Percentiles rank a stretch among this genome's conserved stretches.
phyloP scores from a whole-genome alignment of 2,797 vertebrate species.

The Channallabes apus region DNA sequence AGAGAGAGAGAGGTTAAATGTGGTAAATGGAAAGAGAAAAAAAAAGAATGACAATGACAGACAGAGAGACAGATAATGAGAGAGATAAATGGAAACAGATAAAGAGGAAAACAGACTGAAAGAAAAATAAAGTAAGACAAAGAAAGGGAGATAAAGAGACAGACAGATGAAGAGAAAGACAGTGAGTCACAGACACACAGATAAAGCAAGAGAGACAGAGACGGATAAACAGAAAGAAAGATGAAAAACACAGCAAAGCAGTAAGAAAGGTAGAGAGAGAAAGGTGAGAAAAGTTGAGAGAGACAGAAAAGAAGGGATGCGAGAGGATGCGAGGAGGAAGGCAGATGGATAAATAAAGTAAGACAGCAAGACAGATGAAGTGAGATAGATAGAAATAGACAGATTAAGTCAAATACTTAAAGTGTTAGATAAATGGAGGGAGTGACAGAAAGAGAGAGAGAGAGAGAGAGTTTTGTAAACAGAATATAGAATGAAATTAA shows the following conservation, averaged over 20 bases:
- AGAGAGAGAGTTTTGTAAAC: background rate
- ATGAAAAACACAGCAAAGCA: background rate
- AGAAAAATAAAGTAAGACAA: background rate
- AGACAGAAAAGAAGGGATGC: background rate
- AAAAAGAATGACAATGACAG: background rate
- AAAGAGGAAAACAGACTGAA: background rate
- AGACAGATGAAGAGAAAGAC: background rate
- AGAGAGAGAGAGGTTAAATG: background rate
- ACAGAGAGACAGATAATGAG: background rate
- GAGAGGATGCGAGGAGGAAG: background rate
- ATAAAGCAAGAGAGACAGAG: background rate
- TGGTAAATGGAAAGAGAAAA: background rate
- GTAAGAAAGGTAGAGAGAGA: background rate
- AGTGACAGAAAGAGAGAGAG: background rate
- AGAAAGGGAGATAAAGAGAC: constrained; percentile 43
- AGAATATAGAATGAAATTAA: background rate
- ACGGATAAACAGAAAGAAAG: background rate
- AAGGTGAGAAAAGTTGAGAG: background rate
- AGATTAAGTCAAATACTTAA: background rate
- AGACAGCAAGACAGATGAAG: background rate
- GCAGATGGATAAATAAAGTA: background rate
- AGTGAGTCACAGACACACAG: background rate
- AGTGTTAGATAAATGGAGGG: background rate
- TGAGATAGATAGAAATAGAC: background rate
- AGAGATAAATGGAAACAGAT: background rate